A percentile compares a stretch with the other conserved stretches of the same genome.
phyloP scores from a whole-genome alignment of 2,888 invertebrate genomes.

The Melipona beecheii region DNA sequence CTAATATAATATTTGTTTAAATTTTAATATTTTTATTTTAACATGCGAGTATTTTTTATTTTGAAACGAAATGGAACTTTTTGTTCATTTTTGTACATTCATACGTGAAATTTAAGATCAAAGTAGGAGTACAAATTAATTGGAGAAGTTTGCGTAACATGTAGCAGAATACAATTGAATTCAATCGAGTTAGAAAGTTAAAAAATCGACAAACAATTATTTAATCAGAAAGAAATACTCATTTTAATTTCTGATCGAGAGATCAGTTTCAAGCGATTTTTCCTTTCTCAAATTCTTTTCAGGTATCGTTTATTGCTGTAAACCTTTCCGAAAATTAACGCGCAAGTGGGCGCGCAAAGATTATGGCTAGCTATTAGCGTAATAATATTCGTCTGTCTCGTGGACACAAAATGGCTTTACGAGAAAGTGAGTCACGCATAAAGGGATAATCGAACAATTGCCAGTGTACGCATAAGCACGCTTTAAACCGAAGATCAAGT shows the following conservation, averaged over 20 bases:
- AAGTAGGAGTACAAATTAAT: conserved; percentile 1
- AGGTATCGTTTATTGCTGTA: not conserved
- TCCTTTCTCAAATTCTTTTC: too few species aligned
- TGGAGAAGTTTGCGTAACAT: conserved; percentile 2
- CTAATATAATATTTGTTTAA: too few species aligned
- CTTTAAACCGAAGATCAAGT: too few species aligned
- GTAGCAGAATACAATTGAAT: not conserved
- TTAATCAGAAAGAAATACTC: not conserved
- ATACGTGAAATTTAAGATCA: not conserved
- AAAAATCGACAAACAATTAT: not conserved
- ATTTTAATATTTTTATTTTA: not conserved
- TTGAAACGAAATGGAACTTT: not conserved
- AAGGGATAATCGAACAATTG: too few species aligned
- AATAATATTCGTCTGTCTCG: conserved; percentile 56
- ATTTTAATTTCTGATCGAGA: not conserved
- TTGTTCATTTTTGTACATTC: not conserved
- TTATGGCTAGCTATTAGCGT: conserved; percentile 47
- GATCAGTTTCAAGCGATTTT: not conserved
- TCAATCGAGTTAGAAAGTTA: not conserved
- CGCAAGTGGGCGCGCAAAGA: conserved; percentile 37
- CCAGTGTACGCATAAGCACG: conserved; percentile 63
- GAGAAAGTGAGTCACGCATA: conserved; percentile 70
- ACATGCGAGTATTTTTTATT: not conserved
- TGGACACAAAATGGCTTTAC: conserved; percentile 44
- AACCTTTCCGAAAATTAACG: conserved; percentile 49